Percentiles rank a stretch among this genome's conserved stretches.
These are phyloP conservation scores for Tiliacea aurago DNA, from an alignment of 2,888 invertebrate species.

Conservation along the genomic window DNA sequence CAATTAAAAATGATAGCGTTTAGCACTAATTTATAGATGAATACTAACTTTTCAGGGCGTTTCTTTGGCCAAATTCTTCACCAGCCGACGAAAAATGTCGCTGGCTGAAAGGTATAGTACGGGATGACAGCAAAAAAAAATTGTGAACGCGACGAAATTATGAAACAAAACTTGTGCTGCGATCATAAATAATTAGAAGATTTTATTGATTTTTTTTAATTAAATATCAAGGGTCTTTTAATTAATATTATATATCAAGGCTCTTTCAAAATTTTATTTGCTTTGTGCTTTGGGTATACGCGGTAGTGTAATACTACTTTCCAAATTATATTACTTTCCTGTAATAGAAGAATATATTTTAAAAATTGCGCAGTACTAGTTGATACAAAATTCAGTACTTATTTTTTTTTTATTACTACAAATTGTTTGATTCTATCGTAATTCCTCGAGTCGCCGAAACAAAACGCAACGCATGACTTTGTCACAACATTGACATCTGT, in stretches of 20 bases:
- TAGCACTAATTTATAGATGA: conserved; percentile 50
- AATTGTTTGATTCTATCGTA: not conserved
- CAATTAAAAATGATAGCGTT: conserved; percentile 5
- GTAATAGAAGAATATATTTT: too few relatives aligned
- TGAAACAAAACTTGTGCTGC: conserved; percentile 15
- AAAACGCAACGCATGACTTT: conserved; percentile 41
- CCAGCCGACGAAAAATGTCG: conserved; percentile 88
- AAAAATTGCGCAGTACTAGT: not conserved
- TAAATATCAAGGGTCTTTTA: too few relatives aligned
- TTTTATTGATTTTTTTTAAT: not conserved
- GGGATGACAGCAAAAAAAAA: conserved; percentile 76
- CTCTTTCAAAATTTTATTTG: too few relatives aligned
- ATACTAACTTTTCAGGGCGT: conserved; percentile 85
- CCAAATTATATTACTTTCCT: too few relatives aligned
- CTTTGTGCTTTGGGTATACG: too few relatives aligned
- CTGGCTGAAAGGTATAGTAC: conserved; percentile 79
- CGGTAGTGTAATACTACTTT: too few relatives aligned
- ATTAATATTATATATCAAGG: too few relatives aligned
- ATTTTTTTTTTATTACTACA: not conserved
- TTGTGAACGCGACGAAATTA: conserved; percentile 44
- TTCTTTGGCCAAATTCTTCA: conserved; percentile 81
- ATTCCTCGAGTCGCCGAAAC: conserved; percentile 19
- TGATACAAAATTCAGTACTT: not conserved
- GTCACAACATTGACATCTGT: not conserved
- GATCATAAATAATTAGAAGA: conserved; percentile 17